These are phyloP conservation scores for Oncorhynchus gorbuscha DNA, from an alignment of 2,113 vertebrate species.

Conservation along the genomic window DNA sequence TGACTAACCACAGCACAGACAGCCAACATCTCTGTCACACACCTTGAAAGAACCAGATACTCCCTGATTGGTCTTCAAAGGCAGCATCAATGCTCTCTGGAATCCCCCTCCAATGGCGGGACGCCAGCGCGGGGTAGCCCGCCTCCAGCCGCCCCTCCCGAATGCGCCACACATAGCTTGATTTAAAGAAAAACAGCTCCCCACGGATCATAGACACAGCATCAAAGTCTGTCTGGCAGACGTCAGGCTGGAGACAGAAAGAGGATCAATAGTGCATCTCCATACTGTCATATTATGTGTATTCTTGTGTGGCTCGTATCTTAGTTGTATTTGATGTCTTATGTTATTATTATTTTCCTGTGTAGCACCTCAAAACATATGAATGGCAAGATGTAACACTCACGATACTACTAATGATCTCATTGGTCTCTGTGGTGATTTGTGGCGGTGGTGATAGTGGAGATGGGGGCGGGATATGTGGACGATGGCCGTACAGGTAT, in stretches of 20 bases:
- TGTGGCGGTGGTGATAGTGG: background rate
- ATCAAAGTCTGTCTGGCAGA: conserved; percentile 84
- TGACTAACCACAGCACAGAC: conserved; percentile 15
- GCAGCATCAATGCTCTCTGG: conserved; percentile 86
- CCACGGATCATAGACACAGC: conserved; percentile 90
- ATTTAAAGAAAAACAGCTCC: conserved; percentile 95
- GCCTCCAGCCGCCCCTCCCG: conserved; percentile 82
- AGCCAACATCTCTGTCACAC: conserved; percentile 29
- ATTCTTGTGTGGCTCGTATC: background rate
- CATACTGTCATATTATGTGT: background rate
- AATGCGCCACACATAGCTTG: conserved; percentile 88
- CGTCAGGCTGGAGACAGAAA: conserved; percentile 72
- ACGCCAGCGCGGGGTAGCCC: conserved; percentile 88
- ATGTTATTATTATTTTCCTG: no score
- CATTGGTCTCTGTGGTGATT: conserved; percentile 65
- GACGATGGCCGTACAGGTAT: conserved; percentile 80
- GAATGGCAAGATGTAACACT: conserved; percentile 40
- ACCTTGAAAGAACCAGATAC: conserved; percentile 98
- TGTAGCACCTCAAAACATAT: background rate
- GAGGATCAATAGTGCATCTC: background rate
- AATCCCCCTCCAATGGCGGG: conserved; percentile 90
- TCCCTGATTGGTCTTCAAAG: conserved; percentile 90
- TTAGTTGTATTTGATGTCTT: background rate
- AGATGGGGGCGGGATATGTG: conserved; percentile 31
- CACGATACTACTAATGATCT: conserved; percentile 59